Conservation (phyloP, 2,888 invertebrate species). For the Eucriotettix oculatus region DNA sequence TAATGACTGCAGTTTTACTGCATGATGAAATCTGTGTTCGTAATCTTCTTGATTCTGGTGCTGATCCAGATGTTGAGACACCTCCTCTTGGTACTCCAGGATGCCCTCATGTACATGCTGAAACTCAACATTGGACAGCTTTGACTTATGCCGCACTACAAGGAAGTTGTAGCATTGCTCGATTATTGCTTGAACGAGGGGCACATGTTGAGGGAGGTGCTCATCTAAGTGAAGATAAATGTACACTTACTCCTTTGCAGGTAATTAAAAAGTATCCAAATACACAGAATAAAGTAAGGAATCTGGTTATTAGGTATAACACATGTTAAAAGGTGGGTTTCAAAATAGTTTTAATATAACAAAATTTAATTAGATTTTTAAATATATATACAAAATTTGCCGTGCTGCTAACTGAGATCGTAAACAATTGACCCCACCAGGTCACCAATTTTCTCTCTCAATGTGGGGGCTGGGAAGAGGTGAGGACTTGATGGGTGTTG, state of each 20-base stretch:
- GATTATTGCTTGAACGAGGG: slow-evolving; percentile 57
- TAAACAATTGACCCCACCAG: too few species aligned
- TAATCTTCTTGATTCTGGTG: slow-evolving; percentile 61
- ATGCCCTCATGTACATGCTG: slow-evolving; percentile 38
- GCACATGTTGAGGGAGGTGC: slow-evolving; percentile 78
- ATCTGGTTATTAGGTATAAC: too few species aligned
- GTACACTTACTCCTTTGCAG: slow-evolving; percentile 76
- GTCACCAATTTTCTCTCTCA: too few species aligned
- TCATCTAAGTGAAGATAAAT: slow-evolving; percentile 63
- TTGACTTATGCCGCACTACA: slow-evolving; percentile 56
- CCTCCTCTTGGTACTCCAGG: slow-evolving; percentile 34
- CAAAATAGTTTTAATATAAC: too few species aligned
- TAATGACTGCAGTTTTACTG: slow-evolving; percentile 67
- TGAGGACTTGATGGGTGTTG: too few species aligned
- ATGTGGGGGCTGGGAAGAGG: too few species aligned
- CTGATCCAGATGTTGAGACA: slow-evolving; percentile 68
- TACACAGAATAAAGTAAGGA: too few species aligned
- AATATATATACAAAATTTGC: too few species aligned
- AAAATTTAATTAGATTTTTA: too few species aligned
- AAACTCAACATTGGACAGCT: slow-evolving; percentile 74
- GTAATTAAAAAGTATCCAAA: slow-evolving; percentile 22
- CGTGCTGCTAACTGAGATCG: too few species aligned
- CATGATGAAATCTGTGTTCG: slow-evolving; percentile 64
- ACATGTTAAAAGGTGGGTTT: too few species aligned
- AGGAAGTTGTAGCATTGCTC: slow-evolving; percentile 31